A percentile compares a stretch with the other conserved stretches of the same genome.
These are phyloP conservation scores for Spialia ferax DNA, from an alignment of 2,888 invertebrate genomes.

Conservation along the genomic window DNA sequence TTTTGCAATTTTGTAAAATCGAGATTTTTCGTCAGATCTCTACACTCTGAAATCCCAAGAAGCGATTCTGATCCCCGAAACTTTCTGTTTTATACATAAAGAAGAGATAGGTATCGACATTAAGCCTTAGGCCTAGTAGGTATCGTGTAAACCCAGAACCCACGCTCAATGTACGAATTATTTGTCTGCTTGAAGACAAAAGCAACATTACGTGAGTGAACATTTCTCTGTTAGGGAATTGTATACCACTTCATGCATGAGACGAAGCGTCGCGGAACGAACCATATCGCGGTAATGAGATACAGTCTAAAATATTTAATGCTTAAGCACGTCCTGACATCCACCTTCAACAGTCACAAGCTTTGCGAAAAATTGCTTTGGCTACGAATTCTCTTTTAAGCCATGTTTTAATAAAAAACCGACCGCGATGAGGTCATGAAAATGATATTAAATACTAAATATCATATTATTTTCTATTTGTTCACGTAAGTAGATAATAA, in stretches of 20 bases:
- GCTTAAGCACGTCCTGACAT: slow-evolving; percentile 15
- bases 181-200: neutral
- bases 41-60: no score
- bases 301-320: slow-evolving; percentile 26
- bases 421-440: neutral
- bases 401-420: neutral
- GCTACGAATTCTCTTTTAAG: neutral
- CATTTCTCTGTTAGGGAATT: neutral
- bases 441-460: neutral
- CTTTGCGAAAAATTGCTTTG: slow-evolving; percentile 4
- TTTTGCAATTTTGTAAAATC: no score
- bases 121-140: no score
- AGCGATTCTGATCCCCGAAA: no score
- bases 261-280: neutral
- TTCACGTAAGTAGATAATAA: no score
- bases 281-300: slow-evolving; percentile 24
- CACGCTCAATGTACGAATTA: neutral
- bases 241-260: slow-evolving; percentile 10
- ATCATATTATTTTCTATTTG: no score
- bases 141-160: no score
- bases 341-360: neutral
- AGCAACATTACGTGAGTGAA: neutral
- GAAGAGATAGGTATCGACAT: no score
- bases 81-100: no score
- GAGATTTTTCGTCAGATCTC: no score